Percentiles rank a stretch among this genome's conserved stretches.
Evolutionary conservation across 2,888 invertebrate species (phyloP).

Genomic region (Himalopsyche tibetana): DNA sequence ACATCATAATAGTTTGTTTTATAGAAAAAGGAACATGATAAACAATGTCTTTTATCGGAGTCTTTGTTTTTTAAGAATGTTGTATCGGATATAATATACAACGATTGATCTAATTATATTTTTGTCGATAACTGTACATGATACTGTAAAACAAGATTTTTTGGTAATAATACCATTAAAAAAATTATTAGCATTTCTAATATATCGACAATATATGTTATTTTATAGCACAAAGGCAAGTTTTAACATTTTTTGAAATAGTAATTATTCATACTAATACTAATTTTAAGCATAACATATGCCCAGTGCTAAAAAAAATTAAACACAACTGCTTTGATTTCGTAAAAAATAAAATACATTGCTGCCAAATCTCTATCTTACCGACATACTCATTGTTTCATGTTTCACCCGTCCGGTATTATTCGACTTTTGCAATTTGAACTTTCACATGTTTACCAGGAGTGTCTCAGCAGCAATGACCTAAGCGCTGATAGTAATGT

Average conservation of each 20-base stretch:
- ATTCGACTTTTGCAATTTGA: background rate
- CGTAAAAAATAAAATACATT: background rate
- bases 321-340: background rate
- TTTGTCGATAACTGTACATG: background rate
- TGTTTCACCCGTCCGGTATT: background rate
- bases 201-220: background rate
- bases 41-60: too few species aligned
- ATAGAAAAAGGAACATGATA: too few species aligned
- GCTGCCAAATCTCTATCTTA: too few species aligned
- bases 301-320: background rate
- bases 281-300: background rate
- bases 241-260: constrained; percentile 5
- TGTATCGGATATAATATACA: background rate
- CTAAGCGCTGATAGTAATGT: too few species aligned
- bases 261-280: background rate
- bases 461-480: background rate
- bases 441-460: background rate
- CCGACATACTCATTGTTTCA: background rate
- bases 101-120: background rate
- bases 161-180: background rate
- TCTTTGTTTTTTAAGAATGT: too few species aligned
- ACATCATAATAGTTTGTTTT: too few species aligned
- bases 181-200: background rate
- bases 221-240: background rate
- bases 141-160: background rate